Evolutionary conservation across 2,888 invertebrate genomes (phyloP).

Genomic region (Gnatocerus cornutus): DNA sequence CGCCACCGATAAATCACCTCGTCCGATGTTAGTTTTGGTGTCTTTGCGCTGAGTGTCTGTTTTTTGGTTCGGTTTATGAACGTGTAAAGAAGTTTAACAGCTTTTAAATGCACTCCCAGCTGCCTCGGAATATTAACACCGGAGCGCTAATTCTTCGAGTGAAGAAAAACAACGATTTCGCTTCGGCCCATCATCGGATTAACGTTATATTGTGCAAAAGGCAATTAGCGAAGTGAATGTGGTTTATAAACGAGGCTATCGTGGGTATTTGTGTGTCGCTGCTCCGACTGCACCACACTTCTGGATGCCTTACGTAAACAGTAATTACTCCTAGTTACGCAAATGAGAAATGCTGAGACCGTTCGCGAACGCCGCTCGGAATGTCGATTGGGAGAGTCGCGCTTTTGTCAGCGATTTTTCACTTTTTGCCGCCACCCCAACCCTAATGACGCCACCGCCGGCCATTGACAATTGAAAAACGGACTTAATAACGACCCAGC

Average conservation of each 20-base stretch:
- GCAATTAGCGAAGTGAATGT: constrained; percentile 63
- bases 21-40: no score
- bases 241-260: constrained; percentile 63
- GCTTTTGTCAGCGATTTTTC: constrained; percentile 7
- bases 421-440: constrained; percentile 2
- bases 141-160: constrained; percentile 40
- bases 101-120: constrained; percentile 49
- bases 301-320: constrained; percentile 54
- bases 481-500: constrained; percentile 43
- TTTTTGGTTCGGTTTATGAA: constrained; percentile 37
- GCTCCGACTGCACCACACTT: constrained; percentile 46
- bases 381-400: constrained; percentile 35
- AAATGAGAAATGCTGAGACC: constrained; percentile 51
- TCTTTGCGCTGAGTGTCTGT: constrained; percentile 12
- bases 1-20: background rate
- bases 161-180: constrained; percentile 36
- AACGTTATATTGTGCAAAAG: constrained; percentile 60
- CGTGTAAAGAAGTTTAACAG: constrained; percentile 46
- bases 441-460: constrained; percentile 59
- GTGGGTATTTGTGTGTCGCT: constrained; percentile 58
- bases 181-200: constrained; percentile 37
- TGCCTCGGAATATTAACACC: constrained; percentile 44
- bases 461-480: constrained; percentile 59
- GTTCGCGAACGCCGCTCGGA: constrained; percentile 42
- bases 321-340: constrained; percentile 55